Evolutionary conservation across 2,888 invertebrate genomes (phyloP), one percentile per base, ranked within the genome.

Genomic region (Frankliniella intonsa): DNA sequence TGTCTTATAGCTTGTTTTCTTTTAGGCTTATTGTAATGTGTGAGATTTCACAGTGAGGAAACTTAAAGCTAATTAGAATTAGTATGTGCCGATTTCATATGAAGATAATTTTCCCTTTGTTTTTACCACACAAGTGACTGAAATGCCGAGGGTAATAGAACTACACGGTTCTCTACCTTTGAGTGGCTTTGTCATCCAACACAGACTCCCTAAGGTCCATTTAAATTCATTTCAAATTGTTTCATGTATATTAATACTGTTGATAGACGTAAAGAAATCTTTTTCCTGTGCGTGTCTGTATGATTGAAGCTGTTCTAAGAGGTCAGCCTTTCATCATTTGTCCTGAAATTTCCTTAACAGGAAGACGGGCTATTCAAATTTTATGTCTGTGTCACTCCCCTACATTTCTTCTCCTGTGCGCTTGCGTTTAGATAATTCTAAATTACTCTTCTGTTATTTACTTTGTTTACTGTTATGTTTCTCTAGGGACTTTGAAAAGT

Each of bases 21-120:
- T 38, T 62, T 62, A 62, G 62, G 62, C 62, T 62, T 62, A 62
- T n/a, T 62, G 62, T 62, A 62, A 62, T 14, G 62, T 62, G 62
- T 62, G 62, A 62, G 62, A 62, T 62, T 62, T 62, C 19, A 62
- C 38, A 12, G 62, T 62, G 62, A 14, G 62, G 62, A 17, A 62
- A 62, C 17, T 19, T 17, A 14, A 55, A 55, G 17, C 14, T 62
- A 62, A 62, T 17, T 62, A 62, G 62, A 14, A 17, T 62, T 62
- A 62, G 62, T 17, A 62, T 17, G 62, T 62, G n/a, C n/a, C n/a
- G 62, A 62, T 62, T 17, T 62, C 38, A 38, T 38, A 38, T 38
- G 2, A 38, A 38, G 38, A 38, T 38, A 38, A 38, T 5, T 38
- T 38, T 38, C 38, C 38, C 38, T 38, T 38, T 38, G 38, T 38